A percentile compares a stretch with the other conserved stretches of the same genome.
phyloP scores from a whole-genome alignment of 1,140 invertebrate species.

The Cephus cinctus region DNA sequence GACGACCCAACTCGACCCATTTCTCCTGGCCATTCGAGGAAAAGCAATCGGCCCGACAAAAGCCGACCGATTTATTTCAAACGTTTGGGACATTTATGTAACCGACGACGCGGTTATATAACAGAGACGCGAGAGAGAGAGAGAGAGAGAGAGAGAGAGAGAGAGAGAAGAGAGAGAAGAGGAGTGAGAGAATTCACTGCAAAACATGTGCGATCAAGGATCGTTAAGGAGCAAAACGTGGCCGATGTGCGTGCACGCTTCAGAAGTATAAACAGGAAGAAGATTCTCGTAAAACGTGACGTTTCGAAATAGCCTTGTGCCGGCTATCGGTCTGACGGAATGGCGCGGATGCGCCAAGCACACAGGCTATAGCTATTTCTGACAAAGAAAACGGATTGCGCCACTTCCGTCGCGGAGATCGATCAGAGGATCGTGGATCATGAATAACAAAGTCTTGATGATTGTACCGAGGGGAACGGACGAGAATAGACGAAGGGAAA shows the following conservation, averaged over 20 bases:
- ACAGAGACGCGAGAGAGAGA: conserved; percentile 1
- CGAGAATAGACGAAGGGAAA: conserved; percentile 2
- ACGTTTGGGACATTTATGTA: too few species aligned
- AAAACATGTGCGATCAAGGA: background rate
- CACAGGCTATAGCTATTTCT: background rate
- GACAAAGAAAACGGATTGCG: background rate
- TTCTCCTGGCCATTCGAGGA: conserved; percentile 22
- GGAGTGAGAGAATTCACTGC: conserved; percentile 2
- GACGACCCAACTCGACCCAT: too few species aligned
- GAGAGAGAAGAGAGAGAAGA: conserved; percentile 5
- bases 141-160: conserved; percentile 9
- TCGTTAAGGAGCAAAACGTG: background rate
- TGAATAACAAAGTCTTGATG: background rate
- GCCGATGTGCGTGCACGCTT: background rate
- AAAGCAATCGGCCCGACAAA: conserved; percentile 20
- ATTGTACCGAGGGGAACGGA: background rate
- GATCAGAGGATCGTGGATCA: background rate
- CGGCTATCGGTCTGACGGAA: too few species aligned
- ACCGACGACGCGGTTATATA: too few species aligned
- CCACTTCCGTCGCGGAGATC: background rate
- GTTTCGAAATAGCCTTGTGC: too few species aligned
- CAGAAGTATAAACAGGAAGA: conserved; percentile 17
- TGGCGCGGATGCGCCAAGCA: too few species aligned
- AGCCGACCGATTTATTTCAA: too few species aligned
- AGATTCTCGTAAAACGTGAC: conserved; percentile 11